These are phyloP conservation scores for Scaptomyza cyrtandrae DNA, from an alignment of 2,888 invertebrate genomes.

Conservation along the genomic window DNA sequence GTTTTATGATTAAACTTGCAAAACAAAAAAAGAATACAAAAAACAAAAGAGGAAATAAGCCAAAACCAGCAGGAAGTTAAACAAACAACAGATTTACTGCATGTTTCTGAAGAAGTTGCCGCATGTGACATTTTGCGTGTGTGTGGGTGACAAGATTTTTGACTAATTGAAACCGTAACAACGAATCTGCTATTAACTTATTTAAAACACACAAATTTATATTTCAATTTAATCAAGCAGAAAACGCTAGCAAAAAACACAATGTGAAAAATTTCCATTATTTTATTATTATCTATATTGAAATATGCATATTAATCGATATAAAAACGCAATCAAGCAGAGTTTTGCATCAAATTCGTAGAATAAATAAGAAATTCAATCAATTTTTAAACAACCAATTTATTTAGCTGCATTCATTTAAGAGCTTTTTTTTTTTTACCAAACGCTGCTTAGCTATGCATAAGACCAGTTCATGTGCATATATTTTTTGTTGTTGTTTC, in stretches of 20 bases:
- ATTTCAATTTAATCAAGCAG: not conserved
- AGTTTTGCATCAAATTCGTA: no score
- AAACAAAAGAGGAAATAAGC: constrained; percentile 9
- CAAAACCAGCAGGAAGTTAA: constrained; percentile 23
- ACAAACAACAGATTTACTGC: constrained; percentile 45
- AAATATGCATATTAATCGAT: no score
- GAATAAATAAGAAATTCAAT: no score
- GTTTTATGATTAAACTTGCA: constrained; percentile 50
- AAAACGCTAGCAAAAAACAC: not conserved
- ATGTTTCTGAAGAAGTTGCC: constrained; percentile 22
- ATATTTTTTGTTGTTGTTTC: no score
- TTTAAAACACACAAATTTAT: not conserved
- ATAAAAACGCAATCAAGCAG: no score
- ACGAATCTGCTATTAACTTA: not conserved
- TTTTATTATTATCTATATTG: no score
- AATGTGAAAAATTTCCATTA: no score
- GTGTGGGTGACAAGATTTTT: not conserved
- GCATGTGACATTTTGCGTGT: not conserved
- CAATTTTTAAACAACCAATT: no score
- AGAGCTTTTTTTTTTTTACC: no score
- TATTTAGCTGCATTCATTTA: no score
- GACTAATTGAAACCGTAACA: not conserved
- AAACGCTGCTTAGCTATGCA: no score
- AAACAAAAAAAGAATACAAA: constrained; percentile 18
- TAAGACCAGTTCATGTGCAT: no score